These are phyloP conservation scores for Hydrozoanthus gracilis DNA, from an alignment of 92 coral and sea anemone species.

Conservation along the genomic window DNA sequence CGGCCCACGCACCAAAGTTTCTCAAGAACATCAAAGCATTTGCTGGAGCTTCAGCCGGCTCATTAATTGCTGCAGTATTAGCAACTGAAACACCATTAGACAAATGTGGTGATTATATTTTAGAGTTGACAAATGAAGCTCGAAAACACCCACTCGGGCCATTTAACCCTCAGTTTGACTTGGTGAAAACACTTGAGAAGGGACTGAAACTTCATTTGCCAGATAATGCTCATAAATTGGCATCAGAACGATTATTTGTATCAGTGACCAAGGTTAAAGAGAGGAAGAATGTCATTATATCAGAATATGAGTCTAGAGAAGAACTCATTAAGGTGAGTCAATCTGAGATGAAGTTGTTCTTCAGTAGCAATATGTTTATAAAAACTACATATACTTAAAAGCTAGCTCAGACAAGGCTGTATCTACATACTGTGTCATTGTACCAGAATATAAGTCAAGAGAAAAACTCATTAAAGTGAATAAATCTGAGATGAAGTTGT, in stretches of 20 bases:
- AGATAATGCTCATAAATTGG: conserved; percentile 78
- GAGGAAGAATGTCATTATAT: conserved; percentile 81
- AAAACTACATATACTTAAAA: too few species aligned
- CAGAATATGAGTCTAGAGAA: conserved; percentile 88
- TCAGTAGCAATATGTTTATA: too few species aligned
- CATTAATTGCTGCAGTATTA: conserved; percentile 90
- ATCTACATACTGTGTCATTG: too few species aligned
- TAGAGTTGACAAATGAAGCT: conserved; percentile 82
- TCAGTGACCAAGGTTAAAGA: conserved; percentile 91
- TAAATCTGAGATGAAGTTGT: too few species aligned
- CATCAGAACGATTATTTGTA: conserved; percentile 82
- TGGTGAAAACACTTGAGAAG: conserved; percentile 73
- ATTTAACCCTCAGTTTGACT: conserved; percentile 92
- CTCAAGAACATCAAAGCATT: conserved; percentile 79
- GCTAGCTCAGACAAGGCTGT: too few species aligned
- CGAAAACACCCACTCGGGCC: conserved; percentile 89
- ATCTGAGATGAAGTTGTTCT: too few species aligned
- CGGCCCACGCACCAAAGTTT: conserved; percentile 83
- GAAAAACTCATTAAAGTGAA: too few species aligned
- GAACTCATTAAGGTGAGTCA: conserved; percentile 84
- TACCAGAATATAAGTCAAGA: too few species aligned
- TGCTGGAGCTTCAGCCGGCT: conserved; percentile 98
- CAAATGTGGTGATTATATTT: conserved; percentile 76
- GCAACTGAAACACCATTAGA: conserved; percentile 91
- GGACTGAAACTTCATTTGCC: conserved; percentile 82